Percentiles rank a stretch among this genome's conserved stretches.
Conservation (phyloP, 2,797 vertebrate species). For the Erethizon dorsatum region DNA sequence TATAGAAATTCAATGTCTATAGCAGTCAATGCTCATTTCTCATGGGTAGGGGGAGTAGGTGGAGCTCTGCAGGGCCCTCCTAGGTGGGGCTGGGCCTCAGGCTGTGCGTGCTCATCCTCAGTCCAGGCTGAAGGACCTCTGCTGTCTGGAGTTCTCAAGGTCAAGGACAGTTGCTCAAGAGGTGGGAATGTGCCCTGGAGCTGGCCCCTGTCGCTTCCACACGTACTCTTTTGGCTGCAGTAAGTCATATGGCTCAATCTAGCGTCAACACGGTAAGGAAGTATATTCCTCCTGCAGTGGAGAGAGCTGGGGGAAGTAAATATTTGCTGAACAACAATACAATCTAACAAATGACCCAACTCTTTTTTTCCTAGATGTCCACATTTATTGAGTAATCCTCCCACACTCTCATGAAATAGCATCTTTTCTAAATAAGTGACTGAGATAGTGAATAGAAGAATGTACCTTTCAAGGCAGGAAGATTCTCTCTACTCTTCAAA, state of each 20-base stretch:
- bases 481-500: constrained; percentile 39
- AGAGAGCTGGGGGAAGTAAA: constrained; percentile 58
- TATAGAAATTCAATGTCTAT: constrained; percentile 3
- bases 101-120: neutral
- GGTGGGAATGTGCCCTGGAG: neutral
- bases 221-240: neutral
- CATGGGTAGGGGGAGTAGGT: neutral
- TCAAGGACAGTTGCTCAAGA: constrained; percentile 51
- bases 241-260: constrained; percentile 57
- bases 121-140: neutral
- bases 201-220: constrained; percentile 48
- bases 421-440: constrained; percentile 19
- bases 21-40: constrained; percentile 9
- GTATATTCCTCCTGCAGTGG: constrained; percentile 20
- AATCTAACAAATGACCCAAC: neutral
- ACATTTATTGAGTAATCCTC: constrained; percentile 39
- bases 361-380: constrained; percentile 42
- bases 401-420: neutral
- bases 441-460: neutral
- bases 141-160: neutral
- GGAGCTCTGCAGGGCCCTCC: neutral
- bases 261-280: constrained; percentile 71
- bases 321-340: constrained; percentile 72
- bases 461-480: constrained; percentile 51
- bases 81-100: neutral